Percentiles rank a stretch among this genome's conserved stretches.
phyloP scores from a whole-genome alignment of 2,797 vertebrate genomes.

The Otolemur crassicaudatus region DNA sequence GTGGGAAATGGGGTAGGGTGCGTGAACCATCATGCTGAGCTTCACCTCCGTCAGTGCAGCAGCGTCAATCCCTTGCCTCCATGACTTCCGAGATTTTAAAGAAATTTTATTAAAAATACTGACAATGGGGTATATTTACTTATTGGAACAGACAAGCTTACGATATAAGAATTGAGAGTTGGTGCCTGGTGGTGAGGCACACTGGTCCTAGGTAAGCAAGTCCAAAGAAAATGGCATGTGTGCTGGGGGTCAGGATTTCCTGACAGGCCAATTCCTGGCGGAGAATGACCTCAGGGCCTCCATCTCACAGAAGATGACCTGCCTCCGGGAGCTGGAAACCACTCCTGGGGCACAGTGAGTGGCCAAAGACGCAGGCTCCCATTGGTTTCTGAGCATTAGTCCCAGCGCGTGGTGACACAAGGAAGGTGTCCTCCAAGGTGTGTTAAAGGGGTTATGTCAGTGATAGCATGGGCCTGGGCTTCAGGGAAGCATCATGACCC shows the following conservation, averaged over 20 bases:
- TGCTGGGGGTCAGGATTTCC: accelerated
- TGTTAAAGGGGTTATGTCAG: background rate
- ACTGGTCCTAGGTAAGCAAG: accelerated
- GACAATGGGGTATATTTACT: background rate
- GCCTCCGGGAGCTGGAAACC: background rate
- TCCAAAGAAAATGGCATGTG: background rate
- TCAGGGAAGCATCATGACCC: background rate
- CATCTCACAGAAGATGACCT: accelerated
- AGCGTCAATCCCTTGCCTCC: background rate
- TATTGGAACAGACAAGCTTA: background rate
- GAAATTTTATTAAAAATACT: background rate
- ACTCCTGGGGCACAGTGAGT: background rate
- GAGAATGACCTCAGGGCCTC: background rate
- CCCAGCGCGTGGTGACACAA: too few relatives aligned
- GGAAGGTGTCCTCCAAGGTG: background rate
- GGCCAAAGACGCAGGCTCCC: background rate
- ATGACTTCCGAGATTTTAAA: background rate
- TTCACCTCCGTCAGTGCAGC: background rate
- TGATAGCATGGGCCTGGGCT: background rate
- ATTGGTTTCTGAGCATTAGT: background rate
- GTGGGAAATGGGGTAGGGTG: background rate
- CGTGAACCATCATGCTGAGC: background rate
- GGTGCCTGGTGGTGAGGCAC: accelerated
- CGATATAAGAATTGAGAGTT: background rate
- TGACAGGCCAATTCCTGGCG: background rate